A percentile compares a stretch with the other conserved stretches of the same genome.
These are phyloP conservation scores for Pseudomyrmex sp. DNA, from an alignment of 1,140 invertebrate genomes.

Conservation along the genomic window DNA sequence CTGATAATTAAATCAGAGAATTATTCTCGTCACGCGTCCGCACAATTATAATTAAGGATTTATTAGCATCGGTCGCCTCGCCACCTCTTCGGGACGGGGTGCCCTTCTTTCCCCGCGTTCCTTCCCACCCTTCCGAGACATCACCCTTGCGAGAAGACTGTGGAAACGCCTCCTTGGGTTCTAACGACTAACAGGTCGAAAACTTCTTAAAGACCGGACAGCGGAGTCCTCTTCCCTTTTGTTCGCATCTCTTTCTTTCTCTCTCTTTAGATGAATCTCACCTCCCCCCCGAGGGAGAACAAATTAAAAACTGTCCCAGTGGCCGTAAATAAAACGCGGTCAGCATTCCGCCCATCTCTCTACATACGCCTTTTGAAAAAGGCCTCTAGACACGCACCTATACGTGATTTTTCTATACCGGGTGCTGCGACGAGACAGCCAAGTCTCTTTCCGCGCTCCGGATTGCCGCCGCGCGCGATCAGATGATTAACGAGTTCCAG, in stretches of 20 bases:
- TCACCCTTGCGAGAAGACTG: constrained; percentile 76
- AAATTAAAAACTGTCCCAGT: constrained; percentile 86
- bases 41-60: constrained; percentile 86
- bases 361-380: constrained; percentile 77
- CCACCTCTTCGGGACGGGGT: constrained; percentile 53
- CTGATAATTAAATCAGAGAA: constrained; percentile 85
- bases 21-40: constrained; percentile 84
- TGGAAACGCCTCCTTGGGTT: constrained; percentile 83
- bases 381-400: constrained; percentile 81
- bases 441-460: background rate
- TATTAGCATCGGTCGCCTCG: constrained; percentile 81
- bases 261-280: constrained; percentile 44
- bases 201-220: constrained; percentile 81
- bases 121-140: background rate
- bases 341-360: constrained; percentile 82
- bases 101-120: background rate
- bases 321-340: constrained; percentile 84
- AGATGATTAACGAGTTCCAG: constrained; percentile 32
- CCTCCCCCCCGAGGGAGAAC: constrained; percentile 79
- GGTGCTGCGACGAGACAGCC: constrained; percentile 65
- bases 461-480: constrained; percentile 1
- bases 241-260: background rate
- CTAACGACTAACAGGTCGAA: constrained; percentile 85
- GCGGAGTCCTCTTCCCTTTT: background rate
- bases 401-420: constrained; percentile 79